Evolutionary conservation across 1,140 invertebrate species (phyloP), one percentile per base, ranked within the genome.

Genomic region (Lanistes nyassanus): DNA sequence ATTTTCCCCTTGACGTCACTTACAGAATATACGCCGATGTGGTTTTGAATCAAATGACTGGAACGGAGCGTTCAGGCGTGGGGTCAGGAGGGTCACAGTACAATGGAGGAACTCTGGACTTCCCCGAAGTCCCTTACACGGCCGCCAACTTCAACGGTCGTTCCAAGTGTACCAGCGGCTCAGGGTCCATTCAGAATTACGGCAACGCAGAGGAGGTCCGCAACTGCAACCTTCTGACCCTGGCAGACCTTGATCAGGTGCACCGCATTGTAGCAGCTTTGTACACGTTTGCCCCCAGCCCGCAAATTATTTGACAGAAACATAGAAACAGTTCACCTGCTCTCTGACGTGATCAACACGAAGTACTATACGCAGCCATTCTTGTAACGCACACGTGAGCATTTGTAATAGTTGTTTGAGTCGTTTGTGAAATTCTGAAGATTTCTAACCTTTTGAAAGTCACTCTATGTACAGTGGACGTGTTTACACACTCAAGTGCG

Each of bases 191-290:
- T 36, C 84, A 89, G 4, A 84, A 87, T 58, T 88, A 90, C 67
- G 80, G 79, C 37, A 84, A 88, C 72, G 79, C 85, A 19, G 77
- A 83, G 23, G 75, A 88, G 47, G 84, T 88, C 39, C 88, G 95
- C 42, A 93, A 95, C 81, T 96, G 95, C 84, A 91, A 94, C 82
- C 86, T 96, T 2, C 87, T 91, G 6, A 93, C 93, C 19, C 88
- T 96, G 4, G 92, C 93, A 67, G 95, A 96, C 86, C 91, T 97
- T 73, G 92, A 95, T 85, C 93, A 93, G 37, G 87, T 87, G 21
- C 31, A 23, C 31, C 58, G 0, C 23, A 2, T 11, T 60, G 82
- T 42, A 13, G 0, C 42, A 47, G 42, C 1, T 16, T 47, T 88
- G 62, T 86, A 81, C 60, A 82, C 87, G 6, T n/a, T n/a, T n/a